Evolutionary conservation across 1,140 invertebrate genomes (phyloP).

Genomic region (Luehdorfia chinensis): DNA sequence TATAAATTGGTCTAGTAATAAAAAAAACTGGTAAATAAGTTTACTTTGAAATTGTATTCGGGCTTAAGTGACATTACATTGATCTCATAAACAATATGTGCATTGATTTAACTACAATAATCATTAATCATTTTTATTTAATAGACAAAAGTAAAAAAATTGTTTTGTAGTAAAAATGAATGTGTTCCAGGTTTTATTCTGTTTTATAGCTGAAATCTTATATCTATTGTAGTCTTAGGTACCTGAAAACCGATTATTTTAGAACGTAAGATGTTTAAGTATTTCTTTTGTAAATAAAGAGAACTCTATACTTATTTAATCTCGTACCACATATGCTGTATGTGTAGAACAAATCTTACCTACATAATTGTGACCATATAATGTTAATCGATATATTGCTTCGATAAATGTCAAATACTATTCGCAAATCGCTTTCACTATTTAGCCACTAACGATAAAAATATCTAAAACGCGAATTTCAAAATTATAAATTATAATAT

Average conservation of each 20-base stretch:
- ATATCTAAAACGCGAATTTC: background rate
- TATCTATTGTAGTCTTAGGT: constrained; percentile 7
- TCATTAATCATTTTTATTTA: no score
- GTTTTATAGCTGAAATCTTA: no score
- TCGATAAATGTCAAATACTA: background rate
- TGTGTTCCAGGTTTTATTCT: no score
- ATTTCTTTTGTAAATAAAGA: constrained; percentile 11
- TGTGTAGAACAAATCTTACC: background rate
- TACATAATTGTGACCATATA: no score
- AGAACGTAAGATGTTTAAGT: constrained; percentile 1
- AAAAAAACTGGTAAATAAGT: no score
- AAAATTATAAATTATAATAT: constrained; percentile 3
- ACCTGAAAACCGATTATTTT: constrained; percentile 1
- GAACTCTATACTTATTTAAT: background rate
- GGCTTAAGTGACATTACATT: no score
- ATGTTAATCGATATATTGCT: background rate
- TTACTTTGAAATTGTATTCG: no score
- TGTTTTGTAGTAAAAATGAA: no score
- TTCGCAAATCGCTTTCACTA: background rate
- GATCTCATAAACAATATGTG: no score
- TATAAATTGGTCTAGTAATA: no score
- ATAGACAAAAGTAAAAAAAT: no score
- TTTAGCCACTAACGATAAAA: background rate
- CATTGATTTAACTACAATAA: no score
- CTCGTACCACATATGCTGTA: background rate